Percentiles rank a stretch among this genome's conserved stretches.
Conservation (phyloP, 2,113 vertebrate species). For the Oncorhynchus clarkii region DNA sequence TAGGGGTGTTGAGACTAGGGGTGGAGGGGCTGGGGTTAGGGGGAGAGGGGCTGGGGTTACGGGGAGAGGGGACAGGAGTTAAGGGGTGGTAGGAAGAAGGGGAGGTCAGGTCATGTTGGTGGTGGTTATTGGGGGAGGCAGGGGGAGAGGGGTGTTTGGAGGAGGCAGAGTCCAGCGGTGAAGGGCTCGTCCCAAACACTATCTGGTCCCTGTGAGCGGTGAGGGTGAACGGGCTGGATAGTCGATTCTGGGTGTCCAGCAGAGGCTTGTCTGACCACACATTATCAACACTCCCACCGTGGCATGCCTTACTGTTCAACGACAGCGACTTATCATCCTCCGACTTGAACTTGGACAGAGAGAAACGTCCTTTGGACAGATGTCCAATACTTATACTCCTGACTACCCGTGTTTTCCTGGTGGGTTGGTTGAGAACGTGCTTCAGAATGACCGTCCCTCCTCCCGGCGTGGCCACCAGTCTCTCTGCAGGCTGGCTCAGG, state of each 20-base stretch:
- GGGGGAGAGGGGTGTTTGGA: conserved; percentile 12
- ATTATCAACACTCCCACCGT: conserved; percentile 32
- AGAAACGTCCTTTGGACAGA: conserved; percentile 55
- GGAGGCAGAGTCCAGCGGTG: conserved; percentile 13
- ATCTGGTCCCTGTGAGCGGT: conserved; percentile 62
- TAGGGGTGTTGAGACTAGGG: conserved; percentile 20
- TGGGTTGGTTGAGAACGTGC: conserved; percentile 72
- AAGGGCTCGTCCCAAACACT: conserved; percentile 37
- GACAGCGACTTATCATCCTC: conserved; percentile 50
- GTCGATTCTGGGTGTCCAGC: conserved; percentile 9
- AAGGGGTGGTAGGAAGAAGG: conserved; percentile 10
- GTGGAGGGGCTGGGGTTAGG: no score
- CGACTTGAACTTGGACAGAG: conserved; percentile 61
- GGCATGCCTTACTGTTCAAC: conserved; percentile 57
- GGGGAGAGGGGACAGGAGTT: conserved; percentile 1
- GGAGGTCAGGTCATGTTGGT: conserved; percentile 22
- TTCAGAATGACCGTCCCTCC: conserved; percentile 52
- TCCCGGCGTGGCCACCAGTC: conserved; percentile 54
- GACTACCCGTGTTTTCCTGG: conserved; percentile 67
- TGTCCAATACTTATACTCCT: conserved; percentile 76
- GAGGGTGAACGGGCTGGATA: conserved; percentile 41
- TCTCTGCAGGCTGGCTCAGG: conserved; percentile 67
- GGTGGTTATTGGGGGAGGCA: conserved; percentile 38
- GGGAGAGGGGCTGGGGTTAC: conserved; percentile 12
- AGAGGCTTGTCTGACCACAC: conserved; percentile 20